Evolutionary conservation across 2,797 vertebrate species (phyloP), one percentile per base, ranked within the genome.

Genomic region (Cynodonichthys magdalenae): DNA sequence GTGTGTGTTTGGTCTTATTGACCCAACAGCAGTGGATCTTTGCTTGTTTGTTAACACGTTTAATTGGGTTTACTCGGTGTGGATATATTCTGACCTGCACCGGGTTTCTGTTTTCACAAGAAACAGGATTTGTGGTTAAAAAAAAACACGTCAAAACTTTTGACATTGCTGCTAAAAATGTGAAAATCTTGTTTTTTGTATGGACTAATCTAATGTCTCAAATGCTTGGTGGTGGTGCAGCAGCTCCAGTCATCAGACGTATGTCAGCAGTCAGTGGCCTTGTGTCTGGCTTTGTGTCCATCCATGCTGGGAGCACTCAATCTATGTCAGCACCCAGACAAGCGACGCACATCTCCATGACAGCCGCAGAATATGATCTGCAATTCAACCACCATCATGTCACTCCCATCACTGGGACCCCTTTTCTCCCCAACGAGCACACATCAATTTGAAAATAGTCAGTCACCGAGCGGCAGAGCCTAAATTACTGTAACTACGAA

Each of bases 21-120:
- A 94, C 89, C 86, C 59, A 53, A 69, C 69, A 61, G 83, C 84
- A 91, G 87, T 91, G 87, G 86, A 93, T 92, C 87, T 92, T 91
- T 91, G 86, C 90, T 89, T 92, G 90, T 93, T 93, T 93, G 87
- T 90, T 92, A 92, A 90, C 90, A 92, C 84, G 81, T 93, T 92
- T 91, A 92, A 93, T 92, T 92, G 87, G 87, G 84, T 90, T 92
- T 89, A 89, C 81, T 87, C 77, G 63, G 80, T 79, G 80, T 89
- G 70, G 81, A 90, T 80, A 80, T 86, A 89, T 81, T 76, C 64
- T 69, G 73, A 56, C 28, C 63, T 61, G 27, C 68, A 74, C 65
- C 66, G 66, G 66, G 63, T 75, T 81, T 71, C 53, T 73, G 55
- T 69, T 82, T 24, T 63, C 31, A 50, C 46, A 47, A 51, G 48